Percentiles rank a stretch among this genome's conserved stretches.
These are phyloP conservation scores for Slavum lentiscoides DNA, from an alignment of 2,888 invertebrate species.

Conservation along the genomic window DNA sequence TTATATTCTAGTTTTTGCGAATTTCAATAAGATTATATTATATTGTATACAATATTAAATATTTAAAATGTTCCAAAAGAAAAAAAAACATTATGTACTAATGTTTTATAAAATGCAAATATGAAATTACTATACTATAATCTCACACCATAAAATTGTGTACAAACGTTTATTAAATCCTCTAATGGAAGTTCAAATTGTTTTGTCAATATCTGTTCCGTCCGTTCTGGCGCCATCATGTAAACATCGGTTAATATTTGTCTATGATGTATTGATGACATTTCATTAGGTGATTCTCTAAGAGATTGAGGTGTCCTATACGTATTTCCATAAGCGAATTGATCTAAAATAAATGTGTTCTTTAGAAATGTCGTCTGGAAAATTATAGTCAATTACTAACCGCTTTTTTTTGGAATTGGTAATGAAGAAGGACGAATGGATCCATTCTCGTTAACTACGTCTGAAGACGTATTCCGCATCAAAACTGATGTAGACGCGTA, in stretches of 20 bases:
- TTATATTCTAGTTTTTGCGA: background rate
- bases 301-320: conserved; percentile 31
- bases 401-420: conserved; percentile 43
- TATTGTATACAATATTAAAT: background rate
- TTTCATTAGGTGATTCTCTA: conserved; percentile 27
- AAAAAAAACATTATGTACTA: no score
- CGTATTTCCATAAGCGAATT: conserved; percentile 29
- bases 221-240: conserved; percentile 17
- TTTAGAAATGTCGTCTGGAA: background rate
- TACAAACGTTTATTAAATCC: conserved; percentile 43
- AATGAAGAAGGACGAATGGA: conserved; percentile 38
- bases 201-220: background rate
- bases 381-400: background rate
- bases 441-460: conserved; percentile 8
- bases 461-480: conserved; percentile 30
- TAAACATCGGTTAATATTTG: conserved; percentile 18
- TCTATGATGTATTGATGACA: conserved; percentile 17
- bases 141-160: background rate
- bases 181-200: conserved; percentile 22
- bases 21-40: background rate
- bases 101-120: no score
- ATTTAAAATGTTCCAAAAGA: background rate
- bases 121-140: no score
- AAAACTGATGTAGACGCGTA: conserved; percentile 28
- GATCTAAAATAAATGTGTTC: conserved; percentile 12